Conservation (phyloP, 2,797 vertebrate species). For the Enteromius treurensis region DNA sequence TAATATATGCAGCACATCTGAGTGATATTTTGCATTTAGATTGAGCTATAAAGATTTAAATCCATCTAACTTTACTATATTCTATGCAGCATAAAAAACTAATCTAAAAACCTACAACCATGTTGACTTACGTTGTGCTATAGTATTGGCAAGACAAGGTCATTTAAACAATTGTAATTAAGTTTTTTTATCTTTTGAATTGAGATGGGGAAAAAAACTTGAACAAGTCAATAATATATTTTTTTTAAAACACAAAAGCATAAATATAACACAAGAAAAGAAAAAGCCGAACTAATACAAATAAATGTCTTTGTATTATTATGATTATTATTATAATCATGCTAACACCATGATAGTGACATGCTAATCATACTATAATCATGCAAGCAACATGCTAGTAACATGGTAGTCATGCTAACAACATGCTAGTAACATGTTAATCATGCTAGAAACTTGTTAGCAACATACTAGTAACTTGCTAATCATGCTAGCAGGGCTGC, state of each 20-base stretch:
- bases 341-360: no score
- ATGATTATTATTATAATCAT: background rate
- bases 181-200: background rate
- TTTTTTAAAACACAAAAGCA: background rate
- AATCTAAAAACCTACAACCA: background rate
- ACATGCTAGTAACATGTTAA: no score
- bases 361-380: no score
- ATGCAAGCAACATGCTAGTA: no score
- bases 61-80: background rate
- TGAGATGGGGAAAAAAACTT: background rate
- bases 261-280: background rate
- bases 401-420: no score
- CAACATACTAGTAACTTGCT: no score
- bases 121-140: background rate
- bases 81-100: background rate
- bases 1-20: background rate
- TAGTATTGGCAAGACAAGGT: background rate
- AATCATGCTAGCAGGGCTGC: no score
- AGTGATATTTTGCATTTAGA: background rate
- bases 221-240: background rate
- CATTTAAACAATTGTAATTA: background rate
- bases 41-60: background rate
- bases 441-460: no score
- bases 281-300: background rate
- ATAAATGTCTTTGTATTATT: background rate